Base-by-base conservation (phyloP, 2,113 vertebrate genomes). In the Promerops cafer region DNA sequence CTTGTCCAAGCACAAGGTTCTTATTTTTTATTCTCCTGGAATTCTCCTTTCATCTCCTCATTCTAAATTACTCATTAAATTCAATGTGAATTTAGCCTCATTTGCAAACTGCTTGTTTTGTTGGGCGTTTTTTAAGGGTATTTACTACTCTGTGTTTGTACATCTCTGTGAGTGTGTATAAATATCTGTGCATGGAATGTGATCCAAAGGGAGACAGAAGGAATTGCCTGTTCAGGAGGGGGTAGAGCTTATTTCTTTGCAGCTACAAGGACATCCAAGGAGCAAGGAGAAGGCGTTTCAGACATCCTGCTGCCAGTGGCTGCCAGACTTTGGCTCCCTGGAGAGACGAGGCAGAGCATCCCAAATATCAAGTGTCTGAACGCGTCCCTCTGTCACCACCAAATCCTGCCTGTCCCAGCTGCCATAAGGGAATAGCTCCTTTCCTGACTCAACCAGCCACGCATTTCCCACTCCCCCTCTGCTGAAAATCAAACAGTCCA, bases 401-500 rank as follows among this genome's bases (percentile, higher is more conserved):
- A 8, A 75, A 80, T 53, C 82, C 92, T 2, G 11, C 78, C 77
- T 33, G 64, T 91, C 80, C 87, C 84, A 75, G 87, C 54, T 45
- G 85, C 66, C 92, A 72, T 82, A n/a, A 6, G 88, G 94, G 85
- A 93, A 92, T 76, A 26, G 3, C 13, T 87, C 69, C 87, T 72
- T 79, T 54, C 93, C 89, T 70, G 37, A 86, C 89, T 91, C 94
- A 94, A 45, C 66, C 83, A 65, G 81, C n/a, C 64, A 49, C 35
- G 12, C 21, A 8, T 75, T 85, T 65, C 71, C 75, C 70, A 65
- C 82, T 95, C 84, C 74, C 72, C 16, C 3, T 4, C 83, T 88
- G 69, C 57, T 44, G 66, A 44, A 89, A 94, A 77, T 66, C 86
- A 92, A 80, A 65, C 82, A 90, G 86, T 88, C 94, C 92, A 83